Base-by-base conservation (phyloP, 2,113 vertebrate genomes). In the Atlantisia rogersi region DNA sequence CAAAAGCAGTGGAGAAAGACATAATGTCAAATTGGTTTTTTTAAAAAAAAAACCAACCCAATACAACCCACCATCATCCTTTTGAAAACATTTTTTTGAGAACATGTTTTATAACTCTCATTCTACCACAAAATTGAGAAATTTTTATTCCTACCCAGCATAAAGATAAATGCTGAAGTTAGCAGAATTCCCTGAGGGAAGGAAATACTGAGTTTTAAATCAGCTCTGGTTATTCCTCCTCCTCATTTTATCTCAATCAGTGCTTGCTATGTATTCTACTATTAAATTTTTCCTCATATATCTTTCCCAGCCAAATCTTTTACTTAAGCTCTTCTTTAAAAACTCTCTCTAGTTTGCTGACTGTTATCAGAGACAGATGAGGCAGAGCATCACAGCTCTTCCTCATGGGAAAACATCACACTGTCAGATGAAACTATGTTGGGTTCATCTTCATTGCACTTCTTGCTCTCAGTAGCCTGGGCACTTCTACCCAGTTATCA, bases 191-290 rank as follows among this genome's bases (percentile, higher is more conserved):
- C 79, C 67, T 2, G 9, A 89, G 62, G 80, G 62, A 89, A 86
- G 65, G 60, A 91, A 95, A 91, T 28, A 56, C 24, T 0, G 4
- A 75, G 50, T 67, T 82, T 80, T 93, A 85, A 82, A 86, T 74
- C 46, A 86, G 39, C 28, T 69, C 39, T 56, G 65, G 46, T 70
- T 95, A 96, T 67, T 92, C 65, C 85, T 92, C 70, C 91, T 82
- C 79, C 71, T 86, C 86, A 55, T 67, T 88, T 83, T 28, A 78
- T 67, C 71, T 86, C 76, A 29, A 67, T 69, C 78, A 91, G 35
- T 63, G 53, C 50, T 79, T 92, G 39, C n/a, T 84, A 35, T 44
- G 10, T 40, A 62, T 85, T 95, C 70, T 65, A 44, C 63, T 77
- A 84, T 42, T 79, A 73, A 46, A 16, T 40, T 77, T 46, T 82